Base-by-base conservation (phyloP, 2,888 invertebrate species). In the Eupithecia tripunctaria region DNA sequence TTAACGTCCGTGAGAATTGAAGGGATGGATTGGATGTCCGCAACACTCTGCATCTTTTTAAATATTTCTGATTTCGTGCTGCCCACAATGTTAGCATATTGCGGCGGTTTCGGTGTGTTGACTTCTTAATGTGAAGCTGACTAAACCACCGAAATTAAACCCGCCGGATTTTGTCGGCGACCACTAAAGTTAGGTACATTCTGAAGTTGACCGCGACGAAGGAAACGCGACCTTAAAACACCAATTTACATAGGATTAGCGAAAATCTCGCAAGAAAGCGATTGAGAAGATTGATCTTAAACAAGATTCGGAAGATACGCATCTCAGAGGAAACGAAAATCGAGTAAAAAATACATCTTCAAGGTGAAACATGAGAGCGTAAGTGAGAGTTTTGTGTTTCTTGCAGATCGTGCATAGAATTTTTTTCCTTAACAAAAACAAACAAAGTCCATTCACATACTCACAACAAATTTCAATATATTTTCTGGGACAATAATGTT, bases 241-340 rank as follows among this genome's bases (percentile, higher is more conserved):
- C 70, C 78, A 79, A 79, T 79, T 78, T 79, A 76, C 79, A 78
- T 77, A 76, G 76, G 78, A 79, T 79, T 78, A 79, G 71, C 70
- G 67, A 66, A 62, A 78, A 76, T 78, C 76, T 76, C 60, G 69
- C 76, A 73, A 74, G 75, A 76, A 79, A 70, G 77, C 70, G 76
- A 76, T 76, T 75, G 71, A 65, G 70, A 71, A 77, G 76, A 77
- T 76, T 71, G 73, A 68, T 71, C 66, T 73, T 29, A 62, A 69
- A 66, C 60, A 77, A 72, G 71, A 27, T 73, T 70, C 56, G 18
- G 36, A 6, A 47, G 25, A 36, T 59, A 29, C 36, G 56, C 36
- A 51, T 51, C 59, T 56, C 32, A 36, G 47, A 67, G 32, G 3
- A 32, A 47, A 67, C 47, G 66, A n/a, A 18, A 51, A 67, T 63